Base-by-base conservation (phyloP, 2,113 vertebrate species). In the Lophotis ruficrista region DNA sequence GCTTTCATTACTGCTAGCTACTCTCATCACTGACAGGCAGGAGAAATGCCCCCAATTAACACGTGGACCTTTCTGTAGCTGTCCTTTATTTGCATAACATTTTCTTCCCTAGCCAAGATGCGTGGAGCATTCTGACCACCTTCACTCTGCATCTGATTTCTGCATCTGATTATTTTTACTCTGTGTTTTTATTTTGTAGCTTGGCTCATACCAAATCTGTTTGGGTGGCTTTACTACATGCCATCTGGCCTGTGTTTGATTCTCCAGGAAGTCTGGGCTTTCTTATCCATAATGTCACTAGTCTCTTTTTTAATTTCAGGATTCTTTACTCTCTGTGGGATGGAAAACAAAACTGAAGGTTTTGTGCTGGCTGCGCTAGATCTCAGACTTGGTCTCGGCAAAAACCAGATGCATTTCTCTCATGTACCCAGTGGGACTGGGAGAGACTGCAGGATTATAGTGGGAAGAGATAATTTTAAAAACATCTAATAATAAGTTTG, bases 11-110 rank as follows among this genome's bases (percentile, higher is more conserved):
- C 60, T 60, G 31, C 43, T 66, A 15, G 31, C 43, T 66, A 15
- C 47, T 89, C 78, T 9, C 58, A 25, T 70, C 50, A 83, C 6
- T 94, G 94, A 92, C 85, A 83, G 64, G 54, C 54, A 83, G 61
- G 35, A 88, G 60, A 88, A 94, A 79, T 80, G 78, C 12, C 73
- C 37, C 51, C 50, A 94, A 23, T 93, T 96, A 95, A 91, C 82
- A 86, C 18, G 54, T 3, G 21, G 33, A 58, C 90, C 16, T 95
- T 87, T 92, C 68, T 80, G 78, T 77, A 72, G 30, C 62, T 77
- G 61, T 87, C 35, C n/a, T 48, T 79, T 85, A 68, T 95, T 91
- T 87, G 61, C 75, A 56, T 61, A 70, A 41, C 28, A 27, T 91
- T 87, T 89, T 84, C 69, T 60, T 93, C 41, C n/a, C 20, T 22